A percentile compares a stretch with the other conserved stretches of the same genome.
Evolutionary conservation across 2,113 vertebrate genomes (phyloP).

Genomic region (Phaethon lepturus): DNA sequence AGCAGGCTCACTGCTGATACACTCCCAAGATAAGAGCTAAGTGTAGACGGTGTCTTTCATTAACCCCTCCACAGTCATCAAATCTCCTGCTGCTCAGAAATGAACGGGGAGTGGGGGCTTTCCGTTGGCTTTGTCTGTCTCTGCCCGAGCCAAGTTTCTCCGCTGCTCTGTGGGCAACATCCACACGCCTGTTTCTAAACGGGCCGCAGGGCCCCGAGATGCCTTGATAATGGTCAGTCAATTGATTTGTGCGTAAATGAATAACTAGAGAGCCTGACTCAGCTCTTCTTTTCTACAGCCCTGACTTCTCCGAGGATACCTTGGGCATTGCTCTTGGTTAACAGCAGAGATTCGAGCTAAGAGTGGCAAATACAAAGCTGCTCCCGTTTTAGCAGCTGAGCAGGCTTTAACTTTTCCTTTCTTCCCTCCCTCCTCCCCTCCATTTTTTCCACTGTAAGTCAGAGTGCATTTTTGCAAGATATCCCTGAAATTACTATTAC

Average conservation of each 20-base stretch:
- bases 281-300: background rate
- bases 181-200: background rate
- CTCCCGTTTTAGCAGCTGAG: background rate
- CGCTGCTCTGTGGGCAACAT: background rate
- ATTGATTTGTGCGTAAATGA: background rate
- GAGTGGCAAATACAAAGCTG: background rate
- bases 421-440: background rate
- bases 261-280: background rate
- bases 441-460: constrained; percentile 30
- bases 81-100: background rate
- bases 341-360: background rate
- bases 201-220: background rate
- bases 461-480: constrained; percentile 55
- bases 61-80: background rate
- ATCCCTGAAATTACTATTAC: constrained; percentile 68
- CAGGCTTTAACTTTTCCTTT: constrained; percentile 43
- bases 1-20: background rate
- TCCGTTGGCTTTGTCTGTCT: background rate
- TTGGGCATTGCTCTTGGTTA: background rate
- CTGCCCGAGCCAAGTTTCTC: background rate
- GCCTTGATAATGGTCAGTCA: background rate
- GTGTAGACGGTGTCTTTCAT: background rate
- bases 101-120: background rate
- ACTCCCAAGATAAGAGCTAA: background rate
- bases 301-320: background rate